Evolutionary conservation across 2,888 invertebrate species (phyloP).

Genomic region (Drosophila kanekoi): DNA sequence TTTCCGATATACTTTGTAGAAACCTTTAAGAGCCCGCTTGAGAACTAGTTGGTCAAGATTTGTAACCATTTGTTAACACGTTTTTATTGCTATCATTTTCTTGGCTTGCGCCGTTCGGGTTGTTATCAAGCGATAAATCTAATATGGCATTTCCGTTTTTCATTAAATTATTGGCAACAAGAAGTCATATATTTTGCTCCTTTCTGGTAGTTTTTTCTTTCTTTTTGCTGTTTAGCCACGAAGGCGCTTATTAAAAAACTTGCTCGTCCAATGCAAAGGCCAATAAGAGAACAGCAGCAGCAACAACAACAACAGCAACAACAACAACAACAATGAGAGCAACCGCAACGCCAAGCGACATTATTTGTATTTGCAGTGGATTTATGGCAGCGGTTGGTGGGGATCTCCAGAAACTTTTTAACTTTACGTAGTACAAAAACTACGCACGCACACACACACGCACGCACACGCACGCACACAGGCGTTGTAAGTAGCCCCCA

Average conservation of each 20-base stretch:
- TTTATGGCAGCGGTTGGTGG: slow-evolving; percentile 52
- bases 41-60: slow-evolving; percentile 37
- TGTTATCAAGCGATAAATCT: slow-evolving; percentile 72
- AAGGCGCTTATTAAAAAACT: slow-evolving; percentile 70
- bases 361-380: slow-evolving; percentile 68
- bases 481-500: background rate
- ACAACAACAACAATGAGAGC: background rate
- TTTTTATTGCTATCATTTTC: slow-evolving; percentile 2
- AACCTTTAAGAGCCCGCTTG: background rate
- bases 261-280: slow-evolving; percentile 45
- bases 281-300: slow-evolving; percentile 32
- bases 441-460: slow-evolving; percentile 27
- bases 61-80: slow-evolving; percentile 32
- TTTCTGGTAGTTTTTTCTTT: background rate
- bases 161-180: slow-evolving; percentile 72
- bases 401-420: slow-evolving; percentile 43
- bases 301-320: background rate
- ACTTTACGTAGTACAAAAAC: slow-evolving; percentile 39
- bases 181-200: slow-evolving; percentile 30
- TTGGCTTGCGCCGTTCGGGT: slow-evolving; percentile 1
- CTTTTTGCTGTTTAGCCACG: slow-evolving; percentile 24
- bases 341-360: slow-evolving; percentile 41
- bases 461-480: slow-evolving; percentile 12
- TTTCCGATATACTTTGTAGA: background rate
- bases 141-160: slow-evolving; percentile 75